Conservation (phyloP, 2,797 vertebrate species). For the Chloroceryle inda region DNA sequence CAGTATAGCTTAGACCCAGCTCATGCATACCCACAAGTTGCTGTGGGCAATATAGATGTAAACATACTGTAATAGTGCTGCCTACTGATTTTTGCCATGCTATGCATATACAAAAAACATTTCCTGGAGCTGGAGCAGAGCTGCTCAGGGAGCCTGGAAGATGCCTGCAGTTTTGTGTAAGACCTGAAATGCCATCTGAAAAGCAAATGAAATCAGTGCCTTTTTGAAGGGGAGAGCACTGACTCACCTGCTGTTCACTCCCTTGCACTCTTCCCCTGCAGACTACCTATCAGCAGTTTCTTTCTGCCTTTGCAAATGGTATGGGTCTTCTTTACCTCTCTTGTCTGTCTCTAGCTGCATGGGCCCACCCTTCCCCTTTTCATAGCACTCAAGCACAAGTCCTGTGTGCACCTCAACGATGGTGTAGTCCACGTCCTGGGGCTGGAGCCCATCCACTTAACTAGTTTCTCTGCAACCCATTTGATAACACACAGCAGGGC, state of each 20-base stretch:
- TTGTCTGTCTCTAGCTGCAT: neutral
- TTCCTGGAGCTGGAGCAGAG: neutral
- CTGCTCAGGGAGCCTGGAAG: neutral
- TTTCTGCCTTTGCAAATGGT: neutral
- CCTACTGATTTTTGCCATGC: neutral
- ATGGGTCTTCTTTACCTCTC: neutral
- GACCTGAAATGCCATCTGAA: constrained; percentile 5
- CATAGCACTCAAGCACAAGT: neutral
- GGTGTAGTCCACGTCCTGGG: rapidly evolving
- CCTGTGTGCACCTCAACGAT: rapidly evolving
- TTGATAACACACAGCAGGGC: neutral
- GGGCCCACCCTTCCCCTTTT: neutral
- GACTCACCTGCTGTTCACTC: neutral
- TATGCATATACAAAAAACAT: neutral
- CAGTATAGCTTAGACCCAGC: neutral
- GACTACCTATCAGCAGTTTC: neutral
- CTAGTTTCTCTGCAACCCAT: neutral
- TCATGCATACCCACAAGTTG: rapidly evolving
- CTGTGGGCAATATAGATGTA: rapidly evolving
- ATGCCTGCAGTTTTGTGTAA: neutral
- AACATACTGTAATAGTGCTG: neutral
- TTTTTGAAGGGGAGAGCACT: neutral
- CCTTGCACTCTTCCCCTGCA: neutral
- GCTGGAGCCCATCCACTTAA: neutral
- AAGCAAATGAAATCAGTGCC: constrained; percentile 2